Evolutionary conservation across 2,888 invertebrate genomes (phyloP).

Genomic region (Brenthis ino): DNA sequence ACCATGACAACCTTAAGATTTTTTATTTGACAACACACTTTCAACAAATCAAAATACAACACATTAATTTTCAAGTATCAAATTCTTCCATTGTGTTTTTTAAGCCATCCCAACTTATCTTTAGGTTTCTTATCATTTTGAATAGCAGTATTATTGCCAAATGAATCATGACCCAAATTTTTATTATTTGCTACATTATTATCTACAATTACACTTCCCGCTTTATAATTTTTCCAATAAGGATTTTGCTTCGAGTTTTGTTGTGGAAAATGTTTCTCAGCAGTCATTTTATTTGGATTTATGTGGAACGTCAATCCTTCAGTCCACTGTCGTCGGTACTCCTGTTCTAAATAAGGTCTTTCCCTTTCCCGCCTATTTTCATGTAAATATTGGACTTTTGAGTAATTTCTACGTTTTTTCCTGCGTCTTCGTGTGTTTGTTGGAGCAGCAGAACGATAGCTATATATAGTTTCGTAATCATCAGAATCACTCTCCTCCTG

Average conservation of each 20-base stretch:
- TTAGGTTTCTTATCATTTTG: slow-evolving; percentile 29
- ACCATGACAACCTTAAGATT: not conserved
- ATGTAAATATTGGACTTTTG: slow-evolving; percentile 12
- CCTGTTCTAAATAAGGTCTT: slow-evolving; percentile 63
- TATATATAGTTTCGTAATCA: slow-evolving; percentile 60
- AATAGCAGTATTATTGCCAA: not conserved
- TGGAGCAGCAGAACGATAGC: slow-evolving; percentile 45
- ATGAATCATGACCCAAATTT: not conserved
- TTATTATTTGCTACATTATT: slow-evolving; percentile 20
- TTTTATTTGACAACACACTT: slow-evolving; percentile 32
- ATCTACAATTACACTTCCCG: slow-evolving; percentile 47
- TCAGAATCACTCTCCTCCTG: slow-evolving; percentile 56
- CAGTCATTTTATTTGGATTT: slow-evolving; percentile 28
- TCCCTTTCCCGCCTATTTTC: slow-evolving; percentile 8
- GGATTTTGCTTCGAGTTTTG: slow-evolving; percentile 28
- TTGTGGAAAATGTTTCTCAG: slow-evolving; percentile 39
- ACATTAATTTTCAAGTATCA: slow-evolving; percentile 52
- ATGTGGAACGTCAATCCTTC: slow-evolving; percentile 55
- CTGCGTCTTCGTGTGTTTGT: slow-evolving; percentile 17
- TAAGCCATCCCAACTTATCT: slow-evolving; percentile 57
- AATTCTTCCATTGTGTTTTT: slow-evolving; percentile 60
- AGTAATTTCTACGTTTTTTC: not conserved
- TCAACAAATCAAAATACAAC: slow-evolving; percentile 25
- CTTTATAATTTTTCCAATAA: slow-evolving; percentile 52
- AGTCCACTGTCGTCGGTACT: slow-evolving; percentile 60